Percentiles rank a stretch among this genome's conserved stretches.
These are phyloP conservation scores for Brachionus plicatilis DNA, from an alignment of 1,140 invertebrate genomes.

Conservation along the genomic window DNA sequence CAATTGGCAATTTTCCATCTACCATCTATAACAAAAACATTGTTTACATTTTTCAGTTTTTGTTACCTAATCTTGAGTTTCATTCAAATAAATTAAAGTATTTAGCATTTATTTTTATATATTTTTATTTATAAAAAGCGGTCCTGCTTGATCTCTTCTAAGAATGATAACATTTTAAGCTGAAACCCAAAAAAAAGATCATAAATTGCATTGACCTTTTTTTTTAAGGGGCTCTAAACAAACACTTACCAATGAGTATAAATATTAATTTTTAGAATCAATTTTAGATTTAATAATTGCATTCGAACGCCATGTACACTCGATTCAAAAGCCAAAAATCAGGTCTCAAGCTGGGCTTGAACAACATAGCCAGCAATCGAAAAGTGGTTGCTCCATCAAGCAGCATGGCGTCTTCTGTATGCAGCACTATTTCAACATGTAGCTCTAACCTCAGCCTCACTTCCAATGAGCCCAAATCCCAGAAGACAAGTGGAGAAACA, in stretches of 20 bases:
- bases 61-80: not conserved
- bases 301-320: slow-evolving; percentile 16
- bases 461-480: not conserved
- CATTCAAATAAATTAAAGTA: not conserved
- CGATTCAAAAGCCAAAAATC: slow-evolving; percentile 34
- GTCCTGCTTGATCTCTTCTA: not conserved
- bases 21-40: not conserved
- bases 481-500: slow-evolving; percentile 3
- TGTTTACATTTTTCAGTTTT: not conserved
- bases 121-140: not conserved
- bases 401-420: not conserved
- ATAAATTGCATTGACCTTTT: not conserved
- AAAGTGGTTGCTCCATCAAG: slow-evolving; percentile 6
- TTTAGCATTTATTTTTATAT: not conserved
- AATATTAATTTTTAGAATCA: not conserved
- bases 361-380: not conserved
- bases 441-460: not conserved
- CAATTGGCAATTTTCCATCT: not conserved
- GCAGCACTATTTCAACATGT: not conserved
- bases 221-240: not conserved
- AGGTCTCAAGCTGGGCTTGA: slow-evolving; percentile 27
- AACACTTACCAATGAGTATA: not conserved
- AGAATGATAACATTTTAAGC: not conserved
- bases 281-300: slow-evolving; percentile 2
- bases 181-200: not conserved